phyloP scores from a whole-genome alignment of 2,888 invertebrate genomes.

The Lydus trimaculatus region DNA sequence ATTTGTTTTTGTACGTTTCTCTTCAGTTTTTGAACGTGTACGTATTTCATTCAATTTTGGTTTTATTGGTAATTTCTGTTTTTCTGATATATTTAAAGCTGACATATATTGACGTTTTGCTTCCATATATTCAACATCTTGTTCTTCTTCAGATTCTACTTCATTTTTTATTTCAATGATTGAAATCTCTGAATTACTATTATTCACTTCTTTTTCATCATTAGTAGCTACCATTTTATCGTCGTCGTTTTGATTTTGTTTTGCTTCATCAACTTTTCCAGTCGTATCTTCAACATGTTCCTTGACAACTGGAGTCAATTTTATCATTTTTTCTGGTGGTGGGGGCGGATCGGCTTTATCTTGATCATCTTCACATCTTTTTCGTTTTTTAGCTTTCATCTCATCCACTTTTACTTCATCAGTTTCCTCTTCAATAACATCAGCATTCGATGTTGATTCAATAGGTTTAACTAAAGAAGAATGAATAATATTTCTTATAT shows the following conservation, averaged over 20 bases:
- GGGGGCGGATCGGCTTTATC: neutral
- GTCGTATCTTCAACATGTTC: neutral
- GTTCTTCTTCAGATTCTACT: conserved; percentile 49
- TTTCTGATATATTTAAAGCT: conserved; percentile 55
- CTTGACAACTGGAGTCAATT: conserved; percentile 41
- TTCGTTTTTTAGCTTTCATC: conserved; percentile 19
- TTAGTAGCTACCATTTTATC: neutral
- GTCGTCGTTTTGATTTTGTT: conserved; percentile 20
- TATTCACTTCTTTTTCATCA: conserved; percentile 4
- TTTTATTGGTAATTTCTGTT: conserved; percentile 39
- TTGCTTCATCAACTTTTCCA: conserved; percentile 22
- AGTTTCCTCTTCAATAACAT: neutral
- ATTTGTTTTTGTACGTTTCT: conserved; percentile 33
- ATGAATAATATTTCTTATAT: conserved; percentile 48
- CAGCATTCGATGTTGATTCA: neutral
- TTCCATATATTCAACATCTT: conserved; percentile 47
- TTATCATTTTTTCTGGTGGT: conserved; percentile 39
- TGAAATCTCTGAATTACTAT: conserved; percentile 3
- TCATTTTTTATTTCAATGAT: conserved; percentile 53
- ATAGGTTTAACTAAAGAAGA: conserved; percentile 40
- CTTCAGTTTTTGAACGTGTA: conserved; percentile 53
- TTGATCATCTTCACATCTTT: conserved; percentile 12
- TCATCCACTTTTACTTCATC: conserved; percentile 15
- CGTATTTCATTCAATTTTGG: conserved; percentile 47
- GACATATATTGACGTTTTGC: conserved; percentile 53